Percentiles rank a stretch among this genome's conserved stretches.
Evolutionary conservation across 2,888 invertebrate species (phyloP).

Genomic region (Anthoptus insignis): DNA sequence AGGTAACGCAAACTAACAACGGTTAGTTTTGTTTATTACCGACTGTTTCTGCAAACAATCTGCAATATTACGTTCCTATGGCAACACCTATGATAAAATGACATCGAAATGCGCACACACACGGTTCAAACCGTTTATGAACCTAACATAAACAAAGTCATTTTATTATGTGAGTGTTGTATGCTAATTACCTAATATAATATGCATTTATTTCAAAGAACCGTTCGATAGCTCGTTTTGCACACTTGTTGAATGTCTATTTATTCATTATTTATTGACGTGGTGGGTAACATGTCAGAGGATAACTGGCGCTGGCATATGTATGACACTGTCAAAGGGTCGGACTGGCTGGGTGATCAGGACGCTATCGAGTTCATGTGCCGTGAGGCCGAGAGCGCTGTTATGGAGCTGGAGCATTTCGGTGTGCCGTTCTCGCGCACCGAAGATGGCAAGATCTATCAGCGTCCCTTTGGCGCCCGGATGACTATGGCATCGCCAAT

Average conservation of each 20-base stretch:
- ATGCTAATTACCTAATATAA: conserved; percentile 9
- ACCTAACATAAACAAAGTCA: neutral
- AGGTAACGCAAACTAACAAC: conserved; percentile 61
- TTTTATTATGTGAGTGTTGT: neutral
- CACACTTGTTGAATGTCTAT: neutral
- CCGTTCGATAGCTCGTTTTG: conserved; percentile 9
- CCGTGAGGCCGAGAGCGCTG: too few species aligned
- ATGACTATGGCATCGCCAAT: too few species aligned
- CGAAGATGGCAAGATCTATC: too few species aligned
- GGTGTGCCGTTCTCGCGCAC: too few species aligned
- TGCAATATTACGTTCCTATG: neutral
- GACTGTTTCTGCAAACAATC: conserved; percentile 17
- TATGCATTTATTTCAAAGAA: conserved; percentile 14
- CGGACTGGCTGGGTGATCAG: conserved; percentile 99
- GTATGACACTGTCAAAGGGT: conserved; percentile 99
- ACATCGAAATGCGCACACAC: neutral
- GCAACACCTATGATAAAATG: neutral
- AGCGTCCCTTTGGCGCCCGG: too few species aligned
- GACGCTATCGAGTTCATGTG: too few species aligned
- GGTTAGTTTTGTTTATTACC: conserved; percentile 61
- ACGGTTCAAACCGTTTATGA: neutral
- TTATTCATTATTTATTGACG: neutral
- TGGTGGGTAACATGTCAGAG: conserved; percentile 95
- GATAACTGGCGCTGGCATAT: conserved; percentile 99
- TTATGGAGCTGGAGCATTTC: too few species aligned